Evolutionary conservation across 92 coral and sea anemone genomes (phyloP).

Genomic region (Anthopleura xanthogrammica): DNA sequence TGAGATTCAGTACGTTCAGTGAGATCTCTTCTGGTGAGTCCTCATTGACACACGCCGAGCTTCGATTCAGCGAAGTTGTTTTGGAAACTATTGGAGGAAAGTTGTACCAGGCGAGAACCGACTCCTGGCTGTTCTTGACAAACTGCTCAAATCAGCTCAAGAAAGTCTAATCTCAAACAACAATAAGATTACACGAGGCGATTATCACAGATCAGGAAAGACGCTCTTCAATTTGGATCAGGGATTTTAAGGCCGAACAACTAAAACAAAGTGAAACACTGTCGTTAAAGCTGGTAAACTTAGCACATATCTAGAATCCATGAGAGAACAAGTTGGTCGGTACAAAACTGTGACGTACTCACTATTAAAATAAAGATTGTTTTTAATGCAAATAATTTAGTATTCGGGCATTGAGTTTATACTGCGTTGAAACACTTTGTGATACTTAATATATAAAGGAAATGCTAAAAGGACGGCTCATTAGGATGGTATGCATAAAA

Average conservation of each 20-base stretch:
- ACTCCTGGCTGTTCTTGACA: neutral
- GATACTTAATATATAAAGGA: neutral
- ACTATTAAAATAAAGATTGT: neutral
- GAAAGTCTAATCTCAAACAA: neutral
- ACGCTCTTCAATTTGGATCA: neutral
- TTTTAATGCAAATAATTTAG: neutral
- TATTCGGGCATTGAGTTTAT: neutral
- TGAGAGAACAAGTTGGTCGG: neutral
- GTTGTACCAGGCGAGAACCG: neutral
- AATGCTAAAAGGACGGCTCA: neutral
- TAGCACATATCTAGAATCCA: neutral
- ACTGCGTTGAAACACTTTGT: neutral
- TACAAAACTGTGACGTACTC: neutral
- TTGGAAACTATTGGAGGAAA: neutral
- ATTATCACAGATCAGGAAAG: neutral
- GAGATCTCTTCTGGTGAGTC: too few species aligned
- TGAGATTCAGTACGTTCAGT: too few species aligned
- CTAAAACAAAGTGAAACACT: neutral
- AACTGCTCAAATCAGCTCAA: slow-evolving; percentile 1
- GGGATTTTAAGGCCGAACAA: neutral
- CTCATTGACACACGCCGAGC: too few species aligned
- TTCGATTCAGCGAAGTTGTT: neutral
- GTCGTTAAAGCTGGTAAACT: neutral
- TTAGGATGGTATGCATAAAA: neutral
- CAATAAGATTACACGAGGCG: neutral